A percentile compares a stretch with the other conserved stretches of the same genome.
phyloP scores from a whole-genome alignment of 2,797 vertebrate genomes.

The Chiroxiphia lanceolata region DNA sequence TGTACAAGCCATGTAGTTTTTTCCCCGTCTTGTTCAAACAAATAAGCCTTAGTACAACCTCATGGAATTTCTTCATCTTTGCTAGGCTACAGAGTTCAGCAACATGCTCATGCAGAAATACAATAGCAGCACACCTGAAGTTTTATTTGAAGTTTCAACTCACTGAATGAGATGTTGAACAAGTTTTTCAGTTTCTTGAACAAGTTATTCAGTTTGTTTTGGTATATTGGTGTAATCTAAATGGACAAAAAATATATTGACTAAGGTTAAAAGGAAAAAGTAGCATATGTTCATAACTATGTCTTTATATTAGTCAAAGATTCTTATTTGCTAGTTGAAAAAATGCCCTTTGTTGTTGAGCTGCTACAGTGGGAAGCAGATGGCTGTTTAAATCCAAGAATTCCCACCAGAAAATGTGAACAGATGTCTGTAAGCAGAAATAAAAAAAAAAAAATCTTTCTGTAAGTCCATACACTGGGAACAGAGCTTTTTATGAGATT shows the following conservation, averaged over 20 bases:
- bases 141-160: not conserved
- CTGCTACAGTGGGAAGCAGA: constrained; percentile 55
- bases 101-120: not conserved
- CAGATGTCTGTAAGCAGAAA: constrained; percentile 66
- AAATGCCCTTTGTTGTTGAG: constrained; percentile 57
- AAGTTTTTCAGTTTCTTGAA: not conserved
- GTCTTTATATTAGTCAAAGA: constrained; percentile 41
- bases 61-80: not conserved
- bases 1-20: not conserved
- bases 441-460: constrained; percentile 9
- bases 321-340: constrained; percentile 42
- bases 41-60: not conserved
- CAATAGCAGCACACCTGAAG: not conserved
- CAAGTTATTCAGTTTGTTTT: not conserved
- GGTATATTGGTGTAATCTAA: not conserved
- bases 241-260: constrained; percentile 23
- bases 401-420: constrained; percentile 62
- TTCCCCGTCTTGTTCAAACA: not conserved
- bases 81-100: not conserved
- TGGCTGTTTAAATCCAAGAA: constrained; percentile 65
- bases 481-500: constrained; percentile 32
- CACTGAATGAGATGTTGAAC: not conserved
- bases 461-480: not conserved
- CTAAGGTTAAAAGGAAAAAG: constrained; percentile 33
- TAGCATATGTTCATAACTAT: constrained; percentile 12